These are phyloP conservation scores for Grammomys surdaster DNA, from an alignment of 2,113 vertebrate species.

Conservation along the genomic window DNA sequence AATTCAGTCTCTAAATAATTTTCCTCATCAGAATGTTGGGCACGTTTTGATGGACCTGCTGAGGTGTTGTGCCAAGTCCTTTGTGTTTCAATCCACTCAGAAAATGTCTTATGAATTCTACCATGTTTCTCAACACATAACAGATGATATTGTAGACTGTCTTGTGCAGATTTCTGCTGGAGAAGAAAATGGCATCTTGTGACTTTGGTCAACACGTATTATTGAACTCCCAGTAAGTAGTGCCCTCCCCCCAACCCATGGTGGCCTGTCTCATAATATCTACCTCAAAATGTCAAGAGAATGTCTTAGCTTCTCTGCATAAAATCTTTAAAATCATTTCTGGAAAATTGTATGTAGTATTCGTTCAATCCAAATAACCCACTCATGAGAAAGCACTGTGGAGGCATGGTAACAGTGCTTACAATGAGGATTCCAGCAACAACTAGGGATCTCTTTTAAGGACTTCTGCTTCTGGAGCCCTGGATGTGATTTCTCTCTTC, in stretches of 20 bases:
- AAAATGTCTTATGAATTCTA: not conserved
- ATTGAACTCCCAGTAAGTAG: not conserved
- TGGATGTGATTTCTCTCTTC: not conserved
- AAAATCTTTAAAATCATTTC: not conserved
- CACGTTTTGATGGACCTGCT: not conserved
- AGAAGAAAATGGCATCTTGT: not conserved
- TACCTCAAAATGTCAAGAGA: not conserved
- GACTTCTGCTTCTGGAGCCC: not conserved
- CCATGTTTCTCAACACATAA: conserved; percentile 6
- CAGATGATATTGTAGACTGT: not conserved
- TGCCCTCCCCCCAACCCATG: too few relatives aligned
- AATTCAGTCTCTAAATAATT: conserved; percentile 24
- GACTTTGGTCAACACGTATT: not conserved
- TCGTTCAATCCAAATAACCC: conserved; percentile 16
- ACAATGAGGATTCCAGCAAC: not conserved
- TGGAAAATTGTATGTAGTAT: not conserved
- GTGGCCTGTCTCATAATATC: not conserved
- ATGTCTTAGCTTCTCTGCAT: not conserved
- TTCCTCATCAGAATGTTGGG: conserved; percentile 55
- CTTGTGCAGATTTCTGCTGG: not conserved
- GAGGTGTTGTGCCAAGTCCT: conserved; percentile 7
- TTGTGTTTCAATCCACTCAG: conserved; percentile 3
- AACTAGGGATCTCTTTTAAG: not conserved
- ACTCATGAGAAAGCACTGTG: not conserved
- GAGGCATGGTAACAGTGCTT: accelerated